These are phyloP conservation scores for Taurulus bubalis DNA, from an alignment of 2,113 vertebrate species.

Conservation along the genomic window DNA sequence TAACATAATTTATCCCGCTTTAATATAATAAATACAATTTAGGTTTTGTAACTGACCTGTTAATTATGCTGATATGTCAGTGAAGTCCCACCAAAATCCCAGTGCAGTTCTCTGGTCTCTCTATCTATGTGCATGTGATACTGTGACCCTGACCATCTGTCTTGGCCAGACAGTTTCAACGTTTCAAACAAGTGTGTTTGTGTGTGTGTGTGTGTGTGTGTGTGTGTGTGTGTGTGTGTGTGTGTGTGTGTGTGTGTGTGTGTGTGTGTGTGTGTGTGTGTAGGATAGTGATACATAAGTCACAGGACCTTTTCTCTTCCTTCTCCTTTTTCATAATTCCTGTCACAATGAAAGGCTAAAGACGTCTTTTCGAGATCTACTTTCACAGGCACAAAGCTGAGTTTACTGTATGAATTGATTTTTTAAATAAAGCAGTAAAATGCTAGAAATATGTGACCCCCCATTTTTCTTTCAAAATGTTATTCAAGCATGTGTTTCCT, in stretches of 20 bases:
- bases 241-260: background rate
- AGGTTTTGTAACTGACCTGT: conserved; percentile 53
- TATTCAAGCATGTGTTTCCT: background rate
- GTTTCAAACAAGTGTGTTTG: background rate
- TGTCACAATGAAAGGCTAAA: conserved; percentile 17
- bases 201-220: background rate
- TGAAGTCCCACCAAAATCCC: background rate
- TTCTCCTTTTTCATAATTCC: conserved; percentile 80
- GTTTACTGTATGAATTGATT: background rate
- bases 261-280: background rate
- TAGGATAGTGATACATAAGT: too few species aligned
- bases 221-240: background rate
- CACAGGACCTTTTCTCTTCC: conserved; percentile 28
- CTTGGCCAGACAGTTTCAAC: background rate
- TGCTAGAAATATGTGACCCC: too few species aligned
- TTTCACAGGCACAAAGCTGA: background rate
- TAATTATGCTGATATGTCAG: background rate
- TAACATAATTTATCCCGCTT: background rate
- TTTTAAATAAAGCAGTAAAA: too few species aligned
- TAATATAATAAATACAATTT: background rate
- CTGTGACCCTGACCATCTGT: background rate
- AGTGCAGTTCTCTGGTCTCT: background rate
- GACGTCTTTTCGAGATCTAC: too few species aligned
- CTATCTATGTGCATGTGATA: background rate
- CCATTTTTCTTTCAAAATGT: background rate